Evolutionary conservation across 1,140 invertebrate species (phyloP).

Genomic region (Pseudomyrmex flavicornis): DNA sequence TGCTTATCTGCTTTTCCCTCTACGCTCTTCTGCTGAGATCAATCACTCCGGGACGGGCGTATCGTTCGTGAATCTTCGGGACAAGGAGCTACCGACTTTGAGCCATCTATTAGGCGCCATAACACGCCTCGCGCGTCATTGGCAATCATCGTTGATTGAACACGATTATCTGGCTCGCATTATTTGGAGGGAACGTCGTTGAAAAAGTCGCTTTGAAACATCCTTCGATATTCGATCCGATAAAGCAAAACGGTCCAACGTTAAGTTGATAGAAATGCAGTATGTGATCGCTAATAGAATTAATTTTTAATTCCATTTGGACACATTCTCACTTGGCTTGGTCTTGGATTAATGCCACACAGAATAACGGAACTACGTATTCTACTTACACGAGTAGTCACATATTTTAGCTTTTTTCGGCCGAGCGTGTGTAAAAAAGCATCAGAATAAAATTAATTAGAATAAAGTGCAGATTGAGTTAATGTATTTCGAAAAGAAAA

Average conservation of each 20-base stretch:
- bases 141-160: conserved; percentile 55
- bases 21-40: conserved; percentile 28
- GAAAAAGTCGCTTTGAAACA: conserved; percentile 21
- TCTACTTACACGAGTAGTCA: background rate
- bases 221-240: conserved; percentile 9
- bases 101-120: conserved; percentile 56
- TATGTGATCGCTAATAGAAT: conserved; percentile 25
- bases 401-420: background rate
- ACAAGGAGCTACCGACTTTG: conserved; percentile 43
- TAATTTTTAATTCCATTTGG: background rate
- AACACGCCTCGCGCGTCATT: conserved; percentile 54
- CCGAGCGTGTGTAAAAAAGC: background rate
- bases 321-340: background rate
- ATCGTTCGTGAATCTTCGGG: conserved; percentile 45
- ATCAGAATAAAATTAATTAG: conserved; percentile 27
- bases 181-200: conserved; percentile 14
- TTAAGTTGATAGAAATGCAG: background rate
- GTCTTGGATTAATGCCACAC: background rate
- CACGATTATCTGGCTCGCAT: conserved; percentile 46
- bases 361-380: background rate
- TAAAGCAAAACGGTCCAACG: conserved; percentile 4
- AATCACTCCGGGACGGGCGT: conserved; percentile 54
- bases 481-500: conserved; percentile 24
- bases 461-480: conserved; percentile 47
- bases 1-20: conserved; percentile 52